Evolutionary conservation across 2,888 invertebrate genomes (phyloP).

Genomic region (Drosophila melanosoma): DNA sequence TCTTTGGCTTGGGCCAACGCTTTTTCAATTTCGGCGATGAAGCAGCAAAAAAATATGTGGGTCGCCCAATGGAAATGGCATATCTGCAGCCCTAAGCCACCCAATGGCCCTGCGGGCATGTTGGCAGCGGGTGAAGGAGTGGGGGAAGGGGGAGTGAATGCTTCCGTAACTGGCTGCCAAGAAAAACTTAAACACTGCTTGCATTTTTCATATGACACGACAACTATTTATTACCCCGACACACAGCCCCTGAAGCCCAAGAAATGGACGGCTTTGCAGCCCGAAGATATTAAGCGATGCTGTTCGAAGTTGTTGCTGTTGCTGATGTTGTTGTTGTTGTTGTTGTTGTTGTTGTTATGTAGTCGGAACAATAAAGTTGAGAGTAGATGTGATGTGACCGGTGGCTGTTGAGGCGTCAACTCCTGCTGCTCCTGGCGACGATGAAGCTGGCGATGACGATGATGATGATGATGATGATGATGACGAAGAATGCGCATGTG

Average conservation of each 20-base stretch:
- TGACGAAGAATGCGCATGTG: conserved; percentile 78
- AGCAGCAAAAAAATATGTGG: conserved; percentile 56
- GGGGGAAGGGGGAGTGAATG: conserved; percentile 8
- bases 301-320: conserved; percentile 9
- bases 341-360: conserved; percentile 44
- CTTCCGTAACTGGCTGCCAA: conserved; percentile 44
- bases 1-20: conserved; percentile 30
- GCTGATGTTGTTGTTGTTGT: conserved; percentile 21
- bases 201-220: conserved; percentile 78
- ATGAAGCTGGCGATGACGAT: not conserved
- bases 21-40: conserved; percentile 76
- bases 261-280: conserved; percentile 34
- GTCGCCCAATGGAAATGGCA: conserved; percentile 45
- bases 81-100: conserved; percentile 26
- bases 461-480: conserved; percentile 32
- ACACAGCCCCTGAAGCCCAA: conserved; percentile 26
- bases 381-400: conserved; percentile 46
- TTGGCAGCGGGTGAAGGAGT: not conserved
- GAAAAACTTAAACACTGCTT: conserved; percentile 74
- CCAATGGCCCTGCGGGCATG: not conserved
- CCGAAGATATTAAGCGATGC: conserved; percentile 49
- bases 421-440: conserved; percentile 27
- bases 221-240: conserved; percentile 70
- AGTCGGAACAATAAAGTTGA: conserved; percentile 67
- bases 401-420: conserved; percentile 51